Evolutionary conservation across 2,797 vertebrate genomes (phyloP).

Genomic region (Apogon hyalosoma): DNA sequence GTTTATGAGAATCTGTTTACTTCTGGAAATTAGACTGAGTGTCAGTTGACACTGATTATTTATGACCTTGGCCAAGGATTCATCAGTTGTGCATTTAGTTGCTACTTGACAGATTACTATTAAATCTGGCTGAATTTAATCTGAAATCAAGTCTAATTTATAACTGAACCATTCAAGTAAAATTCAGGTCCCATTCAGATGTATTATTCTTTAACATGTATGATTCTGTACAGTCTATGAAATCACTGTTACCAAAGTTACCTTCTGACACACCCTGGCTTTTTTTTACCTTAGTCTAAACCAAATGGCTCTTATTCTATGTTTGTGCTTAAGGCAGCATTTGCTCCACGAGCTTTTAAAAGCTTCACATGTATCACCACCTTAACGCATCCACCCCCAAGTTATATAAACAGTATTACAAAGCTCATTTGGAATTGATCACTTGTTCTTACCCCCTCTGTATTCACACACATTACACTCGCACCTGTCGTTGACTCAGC

Average conservation of each 20-base stretch:
- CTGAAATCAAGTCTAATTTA: too few relatives aligned
- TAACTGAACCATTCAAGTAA: neutral
- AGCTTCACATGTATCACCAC: slow-evolving; percentile 50
- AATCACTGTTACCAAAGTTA: neutral
- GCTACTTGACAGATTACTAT: neutral
- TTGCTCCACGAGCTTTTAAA: slow-evolving; percentile 27
- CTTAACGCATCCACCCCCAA: slow-evolving; percentile 38
- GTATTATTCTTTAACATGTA: neutral
- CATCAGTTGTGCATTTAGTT: neutral
- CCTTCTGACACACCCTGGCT: neutral
- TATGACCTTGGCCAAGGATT: neutral
- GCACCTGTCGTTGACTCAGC: slow-evolving; percentile 81
- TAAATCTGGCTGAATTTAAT: too few relatives aligned
- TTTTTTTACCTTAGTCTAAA: slow-evolving; percentile 1
- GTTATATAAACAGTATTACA: slow-evolving; percentile 66
- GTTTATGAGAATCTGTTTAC: slow-evolving; percentile 3
- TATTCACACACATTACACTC: slow-evolving; percentile 45
- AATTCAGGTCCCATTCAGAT: neutral
- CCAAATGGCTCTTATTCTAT: slow-evolving; percentile 2
- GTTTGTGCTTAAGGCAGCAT: slow-evolving; percentile 21
- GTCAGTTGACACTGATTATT: neutral
- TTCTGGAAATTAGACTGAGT: neutral
- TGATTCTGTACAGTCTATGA: neutral
- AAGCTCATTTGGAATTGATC: slow-evolving; percentile 75
- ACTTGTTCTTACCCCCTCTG: slow-evolving; percentile 56